phyloP scores from a whole-genome alignment of 2,797 vertebrate genomes.

The Oceanodroma leucorhoa region DNA sequence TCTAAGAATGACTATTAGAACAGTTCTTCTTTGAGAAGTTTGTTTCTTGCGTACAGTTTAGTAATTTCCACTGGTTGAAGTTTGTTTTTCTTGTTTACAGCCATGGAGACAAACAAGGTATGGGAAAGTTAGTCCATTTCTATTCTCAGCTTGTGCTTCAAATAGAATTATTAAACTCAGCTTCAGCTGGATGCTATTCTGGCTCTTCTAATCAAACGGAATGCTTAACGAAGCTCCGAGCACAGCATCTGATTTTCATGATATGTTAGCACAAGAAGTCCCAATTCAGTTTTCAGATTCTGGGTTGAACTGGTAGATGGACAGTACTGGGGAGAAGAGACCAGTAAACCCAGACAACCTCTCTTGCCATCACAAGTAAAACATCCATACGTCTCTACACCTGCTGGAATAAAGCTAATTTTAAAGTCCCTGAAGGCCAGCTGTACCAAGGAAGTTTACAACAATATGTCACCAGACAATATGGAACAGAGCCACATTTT shows the following conservation, averaged over 20 bases:
- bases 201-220: slow-evolving; percentile 29
- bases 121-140: slow-evolving; percentile 39
- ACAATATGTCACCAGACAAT: neutral
- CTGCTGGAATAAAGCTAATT: slow-evolving; percentile 7
- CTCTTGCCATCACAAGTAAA: neutral
- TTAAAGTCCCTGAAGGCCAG: slow-evolving; percentile 20
- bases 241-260: slow-evolving; percentile 19
- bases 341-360: neutral
- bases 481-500: neutral
- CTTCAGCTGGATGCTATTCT: slow-evolving; percentile 55
- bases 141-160: slow-evolving; percentile 31
- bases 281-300: neutral
- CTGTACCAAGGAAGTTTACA: neutral
- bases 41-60: neutral
- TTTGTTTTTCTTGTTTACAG: slow-evolving; percentile 41
- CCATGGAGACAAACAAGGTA: slow-evolving; percentile 17
- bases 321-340: neutral
- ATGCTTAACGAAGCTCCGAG: slow-evolving; percentile 1
- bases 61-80: slow-evolving; percentile 16
- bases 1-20: neutral
- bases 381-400: neutral
- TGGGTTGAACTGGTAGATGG: neutral
- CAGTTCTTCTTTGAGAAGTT: neutral
- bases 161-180: slow-evolving; percentile 56
- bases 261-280: neutral